Evolutionary conservation across 2,113 vertebrate species (phyloP).

Genomic region (Chloroceryle aenea): DNA sequence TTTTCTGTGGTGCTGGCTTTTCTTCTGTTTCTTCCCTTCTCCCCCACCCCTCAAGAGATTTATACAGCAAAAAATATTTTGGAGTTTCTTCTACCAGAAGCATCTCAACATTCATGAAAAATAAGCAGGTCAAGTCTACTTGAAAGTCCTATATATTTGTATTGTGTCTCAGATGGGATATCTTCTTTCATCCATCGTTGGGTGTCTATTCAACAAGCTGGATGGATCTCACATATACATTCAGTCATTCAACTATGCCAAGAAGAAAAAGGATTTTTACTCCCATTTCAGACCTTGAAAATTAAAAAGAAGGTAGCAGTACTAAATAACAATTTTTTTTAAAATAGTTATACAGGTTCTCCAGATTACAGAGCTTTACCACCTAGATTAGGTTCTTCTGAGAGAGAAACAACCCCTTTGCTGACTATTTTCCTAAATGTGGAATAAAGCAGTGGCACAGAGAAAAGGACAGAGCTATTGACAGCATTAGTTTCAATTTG

Average conservation of each 20-base stretch:
- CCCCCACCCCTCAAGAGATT: background rate
- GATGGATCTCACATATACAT: background rate
- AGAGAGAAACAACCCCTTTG: background rate
- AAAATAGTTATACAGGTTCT: background rate
- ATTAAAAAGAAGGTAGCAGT: background rate
- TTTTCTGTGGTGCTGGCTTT: too few relatives aligned
- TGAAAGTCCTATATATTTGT: background rate
- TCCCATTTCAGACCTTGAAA: background rate
- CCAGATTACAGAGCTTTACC: background rate
- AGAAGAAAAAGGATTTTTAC: background rate
- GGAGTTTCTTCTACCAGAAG: background rate
- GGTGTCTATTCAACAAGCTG: background rate
- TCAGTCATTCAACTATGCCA: background rate
- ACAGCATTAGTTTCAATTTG: background rate
- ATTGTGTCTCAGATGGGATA: background rate
- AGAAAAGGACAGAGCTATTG: background rate
- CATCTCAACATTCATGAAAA: background rate
- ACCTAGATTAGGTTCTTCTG: background rate
- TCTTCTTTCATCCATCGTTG: background rate
- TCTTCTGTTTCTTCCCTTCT: too few relatives aligned
- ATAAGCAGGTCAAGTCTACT: background rate
- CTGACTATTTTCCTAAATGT: background rate
- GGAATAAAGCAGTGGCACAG: background rate
- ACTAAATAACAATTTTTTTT: background rate
- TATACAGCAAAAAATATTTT: background rate